Base-by-base conservation (phyloP, 1,140 invertebrate species). In the Pteromalus puparum region DNA sequence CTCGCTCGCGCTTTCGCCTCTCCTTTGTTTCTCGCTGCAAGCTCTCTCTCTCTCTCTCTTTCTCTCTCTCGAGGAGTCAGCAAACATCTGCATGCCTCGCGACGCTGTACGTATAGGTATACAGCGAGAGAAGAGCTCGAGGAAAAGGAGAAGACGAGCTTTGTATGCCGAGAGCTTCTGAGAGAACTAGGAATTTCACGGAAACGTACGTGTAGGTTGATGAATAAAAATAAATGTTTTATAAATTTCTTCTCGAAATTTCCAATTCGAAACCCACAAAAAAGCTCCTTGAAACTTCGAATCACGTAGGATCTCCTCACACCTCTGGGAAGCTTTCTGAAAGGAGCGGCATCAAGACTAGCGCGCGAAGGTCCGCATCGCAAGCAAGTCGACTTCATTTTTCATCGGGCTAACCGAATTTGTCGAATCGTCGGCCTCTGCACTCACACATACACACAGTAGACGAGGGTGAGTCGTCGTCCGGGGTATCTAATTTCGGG, bases 321-420 rank as follows among this genome's bases (percentile, higher is more conserved):
- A 61, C 15, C 21, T 61, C 46, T 2, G 18, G 13, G 13, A n/a
- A 61, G 18, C 18, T 61, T 61, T 61, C 53, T n/a, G 53, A 61
- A 61, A n/a, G 21, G 18, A 61, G 48, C 18, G 15, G n/a, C n/a
- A n/a, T 15, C 13, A 48, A 12, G 46, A 46, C 9, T 9, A 48
- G 46, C 13, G 18, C 15, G 15, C 53, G 53, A 61, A 61, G 53
- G 53, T 61, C 53, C 53, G 53, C 53, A 61, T n/a, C 15, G 53
- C 21, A 0, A 61, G 53, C 21, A n/a, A 61, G 78, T 7, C 74
- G 72, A 9, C 21, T 76, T 91, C 91, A 92, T 92, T 92, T 92
- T 92, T 92, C 91, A 91, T 87, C 84, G 87, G 88, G 85, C 89
- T 91, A 92, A 92, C 90, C 88, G 91, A 78, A 92, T 92, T 92